Conservation (phyloP, 2,797 vertebrate species). For the Emydoidea blandingii region DNA sequence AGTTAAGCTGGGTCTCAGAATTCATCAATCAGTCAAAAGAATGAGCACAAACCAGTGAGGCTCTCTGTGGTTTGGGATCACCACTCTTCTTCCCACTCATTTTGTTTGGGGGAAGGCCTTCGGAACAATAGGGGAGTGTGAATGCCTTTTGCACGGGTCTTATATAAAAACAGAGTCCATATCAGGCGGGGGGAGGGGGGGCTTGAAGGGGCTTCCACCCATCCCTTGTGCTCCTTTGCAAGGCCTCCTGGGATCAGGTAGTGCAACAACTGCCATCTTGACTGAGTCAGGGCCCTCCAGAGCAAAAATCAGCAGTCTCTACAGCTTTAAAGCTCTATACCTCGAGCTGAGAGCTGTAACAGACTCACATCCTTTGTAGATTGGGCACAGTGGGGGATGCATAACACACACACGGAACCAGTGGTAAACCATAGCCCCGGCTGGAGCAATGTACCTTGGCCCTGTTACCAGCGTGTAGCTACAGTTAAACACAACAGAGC, state of each 20-base stretch:
- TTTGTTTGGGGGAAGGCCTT: neutral
- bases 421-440: neutral
- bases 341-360: neutral
- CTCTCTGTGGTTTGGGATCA: neutral
- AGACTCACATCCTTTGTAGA: neutral
- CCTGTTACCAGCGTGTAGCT: too few species aligned
- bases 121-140: neutral
- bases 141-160: neutral
- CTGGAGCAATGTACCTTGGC: neutral
- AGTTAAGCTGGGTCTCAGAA: neutral
- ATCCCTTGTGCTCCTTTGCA: neutral
- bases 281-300: neutral
- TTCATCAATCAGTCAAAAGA: neutral
- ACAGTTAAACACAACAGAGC: neutral
- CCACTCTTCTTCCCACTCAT: neutral
- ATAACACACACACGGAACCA: neutral
- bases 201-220: neutral
- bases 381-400: neutral
- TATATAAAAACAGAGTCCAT: neutral
- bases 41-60: neutral
- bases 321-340: neutral
- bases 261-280: neutral
- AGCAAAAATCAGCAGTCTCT: neutral
- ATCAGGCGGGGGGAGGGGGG: rapidly evolving
- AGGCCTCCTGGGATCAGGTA: neutral